Evolutionary conservation across 2,888 invertebrate genomes (phyloP).

Genomic region (Phalera bucephala): DNA sequence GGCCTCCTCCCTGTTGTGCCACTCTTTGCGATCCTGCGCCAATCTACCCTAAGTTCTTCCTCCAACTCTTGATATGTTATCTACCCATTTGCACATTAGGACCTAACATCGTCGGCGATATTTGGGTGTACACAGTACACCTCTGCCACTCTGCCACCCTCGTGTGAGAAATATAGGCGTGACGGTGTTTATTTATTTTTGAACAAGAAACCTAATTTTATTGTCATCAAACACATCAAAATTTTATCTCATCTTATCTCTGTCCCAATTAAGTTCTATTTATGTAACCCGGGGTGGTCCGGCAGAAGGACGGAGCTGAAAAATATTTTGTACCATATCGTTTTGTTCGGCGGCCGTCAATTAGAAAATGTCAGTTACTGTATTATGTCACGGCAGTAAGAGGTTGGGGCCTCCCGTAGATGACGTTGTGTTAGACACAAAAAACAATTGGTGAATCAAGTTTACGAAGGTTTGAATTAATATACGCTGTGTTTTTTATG

Average conservation of each 20-base stretch:
- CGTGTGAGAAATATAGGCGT: too few relatives aligned
- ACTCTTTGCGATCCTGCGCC: too few relatives aligned
- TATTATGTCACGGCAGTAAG: slow-evolving; percentile 41
- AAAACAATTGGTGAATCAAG: not conserved
- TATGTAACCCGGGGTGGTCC: slow-evolving; percentile 70
- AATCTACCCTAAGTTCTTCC: too few relatives aligned
- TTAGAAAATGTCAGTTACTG: slow-evolving; percentile 67
- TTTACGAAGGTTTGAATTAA: slow-evolving; percentile 1
- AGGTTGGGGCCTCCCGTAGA: slow-evolving; percentile 29
- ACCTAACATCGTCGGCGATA: too few relatives aligned
- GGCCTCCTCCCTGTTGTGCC: too few relatives aligned
- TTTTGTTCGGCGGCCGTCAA: slow-evolving; percentile 64
- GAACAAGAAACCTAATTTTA: too few relatives aligned
- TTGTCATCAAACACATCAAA: slow-evolving; percentile 46
- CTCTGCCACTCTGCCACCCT: too few relatives aligned
- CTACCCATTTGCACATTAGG: too few relatives aligned
- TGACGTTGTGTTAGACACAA: slow-evolving; percentile 26
- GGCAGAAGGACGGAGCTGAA: slow-evolving; percentile 34
- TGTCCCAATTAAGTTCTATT: slow-evolving; percentile 71
- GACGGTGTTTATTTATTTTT: too few relatives aligned
- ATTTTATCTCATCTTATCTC: slow-evolving; percentile 44
- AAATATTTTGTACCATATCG: slow-evolving; percentile 41
- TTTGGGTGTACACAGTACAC: too few relatives aligned
- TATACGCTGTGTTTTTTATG: not conserved
- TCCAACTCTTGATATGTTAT: too few relatives aligned